Evolutionary conservation across 2,113 vertebrate species (phyloP).

Genomic region (Lonchura striata): DNA sequence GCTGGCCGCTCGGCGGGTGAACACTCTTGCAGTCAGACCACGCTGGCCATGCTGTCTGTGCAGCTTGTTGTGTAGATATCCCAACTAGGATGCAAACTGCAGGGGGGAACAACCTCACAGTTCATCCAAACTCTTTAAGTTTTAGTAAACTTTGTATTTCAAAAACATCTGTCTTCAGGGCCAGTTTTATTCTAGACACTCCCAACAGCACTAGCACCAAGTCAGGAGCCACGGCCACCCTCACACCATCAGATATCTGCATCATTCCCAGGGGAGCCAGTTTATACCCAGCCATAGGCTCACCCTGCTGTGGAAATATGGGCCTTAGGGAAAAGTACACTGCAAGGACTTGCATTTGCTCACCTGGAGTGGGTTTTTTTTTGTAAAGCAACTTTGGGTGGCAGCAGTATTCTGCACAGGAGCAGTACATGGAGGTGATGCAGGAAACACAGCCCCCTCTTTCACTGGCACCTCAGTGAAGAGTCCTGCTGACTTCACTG

Average conservation of each 20-base stretch:
- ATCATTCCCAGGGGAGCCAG: too few relatives aligned
- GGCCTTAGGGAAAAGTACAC: background rate
- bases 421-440: background rate
- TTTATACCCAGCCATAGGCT: background rate
- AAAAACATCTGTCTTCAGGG: background rate
- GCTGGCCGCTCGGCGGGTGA: accelerated
- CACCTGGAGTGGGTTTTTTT: background rate
- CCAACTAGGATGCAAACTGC: background rate
- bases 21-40: background rate
- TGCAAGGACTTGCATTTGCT: background rate
- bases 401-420: background rate
- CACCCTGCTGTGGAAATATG: accelerated
- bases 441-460: background rate
- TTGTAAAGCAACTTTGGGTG: background rate
- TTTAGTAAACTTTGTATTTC: background rate
- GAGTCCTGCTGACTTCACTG: background rate
- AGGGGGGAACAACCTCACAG: background rate
- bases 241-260: accelerated
- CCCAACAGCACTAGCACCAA: accelerated
- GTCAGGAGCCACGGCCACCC: accelerated
- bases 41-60: background rate
- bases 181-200: background rate
- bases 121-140: background rate
- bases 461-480: accelerated
- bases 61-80: accelerated